Evolutionary conservation across 30 jellyfish, hydroid and myxozoan species (phyloP).

Genomic region (Hydra vulgaris): DNA sequence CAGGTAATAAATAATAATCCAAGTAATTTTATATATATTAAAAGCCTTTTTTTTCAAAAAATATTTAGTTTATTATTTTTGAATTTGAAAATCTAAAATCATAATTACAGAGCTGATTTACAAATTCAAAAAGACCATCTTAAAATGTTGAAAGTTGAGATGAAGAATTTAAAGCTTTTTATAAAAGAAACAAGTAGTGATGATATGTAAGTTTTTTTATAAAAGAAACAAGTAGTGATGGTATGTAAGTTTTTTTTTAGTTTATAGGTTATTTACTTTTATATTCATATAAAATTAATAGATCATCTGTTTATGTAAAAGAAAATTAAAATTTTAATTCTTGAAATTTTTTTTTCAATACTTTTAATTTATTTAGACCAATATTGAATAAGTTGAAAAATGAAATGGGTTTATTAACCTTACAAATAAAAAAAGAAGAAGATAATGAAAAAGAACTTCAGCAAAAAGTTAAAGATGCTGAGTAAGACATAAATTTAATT

Average conservation of each 20-base stretch:
- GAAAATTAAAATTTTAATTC: background rate
- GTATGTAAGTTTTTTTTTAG: too few relatives aligned
- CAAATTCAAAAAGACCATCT: conserved; percentile 44
- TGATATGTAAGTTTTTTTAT: conserved; percentile 29
- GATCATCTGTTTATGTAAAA: background rate
- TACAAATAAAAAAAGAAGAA: conserved; percentile 62
- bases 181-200: conserved; percentile 66
- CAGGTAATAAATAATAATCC: conserved; percentile 32
- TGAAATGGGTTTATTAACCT: conserved; percentile 43
- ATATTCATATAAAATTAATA: too few relatives aligned
- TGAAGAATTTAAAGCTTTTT: conserved; percentile 50
- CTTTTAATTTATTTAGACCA: conserved; percentile 35
- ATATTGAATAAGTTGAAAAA: conserved; percentile 58
- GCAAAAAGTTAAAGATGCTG: conserved; percentile 74
- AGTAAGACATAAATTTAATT: conserved; percentile 33
- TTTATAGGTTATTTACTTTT: too few relatives aligned
- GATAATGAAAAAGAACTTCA: conserved; percentile 42
- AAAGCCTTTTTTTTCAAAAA: background rate
- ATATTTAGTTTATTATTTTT: background rate
- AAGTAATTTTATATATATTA: too few relatives aligned
- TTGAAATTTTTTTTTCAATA: too few relatives aligned
- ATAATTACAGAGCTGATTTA: conserved; percentile 49
- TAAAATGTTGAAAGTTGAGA: conserved; percentile 33
- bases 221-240: too few relatives aligned
- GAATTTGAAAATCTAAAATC: background rate